Conservation (phyloP, 2,113 vertebrate genomes). For the Agapornis roseicollis region DNA sequence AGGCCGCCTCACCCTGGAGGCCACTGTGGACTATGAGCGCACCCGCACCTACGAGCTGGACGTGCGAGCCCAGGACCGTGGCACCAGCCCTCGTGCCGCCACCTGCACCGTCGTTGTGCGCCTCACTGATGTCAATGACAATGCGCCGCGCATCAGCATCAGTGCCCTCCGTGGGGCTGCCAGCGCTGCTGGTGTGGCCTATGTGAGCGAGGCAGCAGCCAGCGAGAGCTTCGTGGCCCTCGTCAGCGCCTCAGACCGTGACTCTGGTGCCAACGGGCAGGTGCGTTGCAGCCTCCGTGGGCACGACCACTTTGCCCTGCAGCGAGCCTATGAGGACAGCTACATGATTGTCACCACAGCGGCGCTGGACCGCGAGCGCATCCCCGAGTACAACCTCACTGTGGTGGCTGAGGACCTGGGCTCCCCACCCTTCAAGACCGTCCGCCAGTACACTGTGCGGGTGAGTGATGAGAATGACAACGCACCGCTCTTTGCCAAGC, state of each 20-base stretch:
- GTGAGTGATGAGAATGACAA: slow-evolving; percentile 93
- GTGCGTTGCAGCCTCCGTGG: slow-evolving; percentile 90
- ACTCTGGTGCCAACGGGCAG: slow-evolving; percentile 87
- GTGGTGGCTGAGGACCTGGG: slow-evolving; percentile 93
- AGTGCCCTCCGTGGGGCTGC: slow-evolving; percentile 83
- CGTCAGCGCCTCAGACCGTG: slow-evolving; percentile 91
- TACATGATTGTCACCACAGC: slow-evolving; percentile 90
- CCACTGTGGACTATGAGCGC: slow-evolving; percentile 87
- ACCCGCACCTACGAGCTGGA: slow-evolving; percentile 91
- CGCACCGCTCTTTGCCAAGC: slow-evolving; percentile 81
- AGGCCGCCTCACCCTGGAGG: slow-evolving; percentile 83
- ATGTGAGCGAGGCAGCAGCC: slow-evolving; percentile 81
- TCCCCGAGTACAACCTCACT: slow-evolving; percentile 90
- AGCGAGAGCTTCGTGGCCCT: slow-evolving; percentile 92
- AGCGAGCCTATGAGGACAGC: slow-evolving; percentile 90
- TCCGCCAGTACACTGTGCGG: slow-evolving; percentile 83
- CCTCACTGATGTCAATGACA: slow-evolving; percentile 92
- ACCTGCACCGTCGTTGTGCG: slow-evolving; percentile 90
- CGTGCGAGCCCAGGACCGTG: slow-evolving; percentile 88
- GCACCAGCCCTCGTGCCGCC: slow-evolving; percentile 83
- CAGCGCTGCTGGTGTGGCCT: slow-evolving; percentile 35
- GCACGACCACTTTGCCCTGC: slow-evolving; percentile 89
- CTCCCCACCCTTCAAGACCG: slow-evolving; percentile 81
- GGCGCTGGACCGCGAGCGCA: slow-evolving; percentile 83
- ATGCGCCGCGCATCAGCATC: slow-evolving; percentile 88